These are phyloP conservation scores for Dicaeum eximium DNA, from an alignment of 2,113 vertebrate genomes.

Conservation along the genomic window DNA sequence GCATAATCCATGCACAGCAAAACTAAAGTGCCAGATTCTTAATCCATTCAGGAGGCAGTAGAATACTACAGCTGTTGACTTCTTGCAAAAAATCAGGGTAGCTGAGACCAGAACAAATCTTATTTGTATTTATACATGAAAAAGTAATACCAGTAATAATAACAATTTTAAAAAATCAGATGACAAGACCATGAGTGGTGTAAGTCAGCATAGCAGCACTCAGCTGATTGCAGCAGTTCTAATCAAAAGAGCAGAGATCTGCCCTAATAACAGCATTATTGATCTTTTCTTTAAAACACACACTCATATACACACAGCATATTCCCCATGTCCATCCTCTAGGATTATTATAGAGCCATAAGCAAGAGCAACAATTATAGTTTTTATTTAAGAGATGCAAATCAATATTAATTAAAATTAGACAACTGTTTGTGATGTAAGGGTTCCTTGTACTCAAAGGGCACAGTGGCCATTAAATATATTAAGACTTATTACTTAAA, in stretches of 20 bases:
- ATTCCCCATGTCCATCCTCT: background rate
- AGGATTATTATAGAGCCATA: conserved; percentile 25
- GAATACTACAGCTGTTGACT: background rate
- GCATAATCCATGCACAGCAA: background rate
- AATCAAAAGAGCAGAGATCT: conserved; percentile 5
- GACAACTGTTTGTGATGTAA: conserved; percentile 84
- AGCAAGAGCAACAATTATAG: conserved; percentile 62
- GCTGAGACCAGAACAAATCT: background rate
- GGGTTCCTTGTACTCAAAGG: conserved; percentile 72
- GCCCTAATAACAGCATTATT: conserved; percentile 23
- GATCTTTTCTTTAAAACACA: conserved; percentile 38
- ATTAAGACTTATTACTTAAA: conserved; percentile 85
- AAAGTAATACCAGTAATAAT: background rate
- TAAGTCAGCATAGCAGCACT: background rate
- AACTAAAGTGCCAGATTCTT: background rate
- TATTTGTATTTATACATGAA: background rate
- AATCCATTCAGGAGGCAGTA: background rate
- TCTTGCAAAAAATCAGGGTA: background rate
- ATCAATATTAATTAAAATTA: conserved; percentile 93
- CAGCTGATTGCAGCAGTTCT: background rate
- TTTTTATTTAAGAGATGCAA: conserved; percentile 81
- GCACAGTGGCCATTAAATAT: conserved; percentile 80
- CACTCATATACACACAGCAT: background rate
- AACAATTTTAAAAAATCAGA: background rate
- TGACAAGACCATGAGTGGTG: background rate